These are phyloP conservation scores for Trachymyrmex septentrionalis DNA, from an alignment of 1,140 invertebrate genomes.

Conservation along the genomic window DNA sequence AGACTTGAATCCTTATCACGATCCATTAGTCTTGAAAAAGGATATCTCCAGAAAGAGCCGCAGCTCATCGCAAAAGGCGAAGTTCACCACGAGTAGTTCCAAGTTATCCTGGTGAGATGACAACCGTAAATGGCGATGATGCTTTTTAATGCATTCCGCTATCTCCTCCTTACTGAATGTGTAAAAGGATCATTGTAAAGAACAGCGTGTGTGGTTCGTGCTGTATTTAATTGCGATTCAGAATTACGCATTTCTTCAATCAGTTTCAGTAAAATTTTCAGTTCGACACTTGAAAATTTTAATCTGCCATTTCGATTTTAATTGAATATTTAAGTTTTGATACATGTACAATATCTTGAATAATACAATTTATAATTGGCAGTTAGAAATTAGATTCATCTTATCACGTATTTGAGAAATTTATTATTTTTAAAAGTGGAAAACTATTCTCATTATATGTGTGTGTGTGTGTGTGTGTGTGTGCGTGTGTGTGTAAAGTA, in stretches of 20 bases:
- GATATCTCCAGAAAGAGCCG: slow-evolving; percentile 34
- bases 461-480: too few relatives aligned
- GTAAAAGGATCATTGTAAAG: slow-evolving; percentile 9
- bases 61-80: slow-evolving; percentile 57
- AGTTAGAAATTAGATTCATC: background rate
- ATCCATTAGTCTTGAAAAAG: slow-evolving; percentile 64
- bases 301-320: background rate
- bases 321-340: background rate
- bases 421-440: background rate
- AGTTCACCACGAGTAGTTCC: slow-evolving; percentile 45
- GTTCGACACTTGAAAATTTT: background rate
- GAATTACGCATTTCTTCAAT: background rate
- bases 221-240: background rate
- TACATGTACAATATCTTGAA: background rate
- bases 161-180: slow-evolving; percentile 35
- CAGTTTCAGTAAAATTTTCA: background rate
- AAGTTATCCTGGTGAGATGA: slow-evolving; percentile 70
- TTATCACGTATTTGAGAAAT: background rate
- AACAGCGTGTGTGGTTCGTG: background rate
- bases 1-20: slow-evolving; percentile 56
- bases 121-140: slow-evolving; percentile 74
- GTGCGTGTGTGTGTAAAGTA: too few relatives aligned
- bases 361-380: background rate
- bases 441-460: too few relatives aligned
- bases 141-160: slow-evolving; percentile 73